Base-by-base conservation (phyloP, 1,140 invertebrate genomes). In the Bombus balteatus region DNA sequence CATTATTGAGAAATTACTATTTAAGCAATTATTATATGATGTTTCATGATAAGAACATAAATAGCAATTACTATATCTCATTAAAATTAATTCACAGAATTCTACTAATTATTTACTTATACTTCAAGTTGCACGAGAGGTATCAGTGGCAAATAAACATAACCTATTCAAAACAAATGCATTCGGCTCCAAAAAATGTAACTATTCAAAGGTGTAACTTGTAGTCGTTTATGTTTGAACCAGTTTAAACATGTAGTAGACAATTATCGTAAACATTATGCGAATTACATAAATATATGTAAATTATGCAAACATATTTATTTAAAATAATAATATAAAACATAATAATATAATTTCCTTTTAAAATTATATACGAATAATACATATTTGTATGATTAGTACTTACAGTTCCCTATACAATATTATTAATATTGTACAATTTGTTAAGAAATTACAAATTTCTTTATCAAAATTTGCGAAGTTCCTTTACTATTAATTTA, bases 111-210 rank as follows among this genome's bases (percentile, higher is more conserved):
- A 18, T 28, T 43, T 57, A 62, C 3, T 82, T 59, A n/a, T 39
- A 53, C 9, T 66, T 9, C 12, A 39, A 41, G 32, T 82, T 74
- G 4, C 2, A 74, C 8, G n/a, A 65, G 5, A 6, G 25, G 5
- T 47, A 15, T 28, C 47, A 15, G 22, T 53, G 15, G 13, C 13
- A 62, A 4, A 3, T 62, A 34, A 25, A 62, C 80, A 43, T 82
- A 82, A 82, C 80, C 80, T 82, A 34, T 25, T 22, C 12, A 34
- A 73, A 34, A 77, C 75, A 59, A 59, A 12, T 41, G 4, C 12
- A 59, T 25, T 72, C 9, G 0, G 18, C 8, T 3, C 2, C 34
- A 32, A 18, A 34, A 39, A 59, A 39, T 47, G 2, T 5, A n/a
- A 65, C n/a, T 43, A 39, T 34, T 1, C 5, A 74, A 22, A 37